Percentiles rank a stretch among this genome's conserved stretches.
Conservation (phyloP, 2,888 invertebrate genomes). For the Pilophorus perplexus region DNA sequence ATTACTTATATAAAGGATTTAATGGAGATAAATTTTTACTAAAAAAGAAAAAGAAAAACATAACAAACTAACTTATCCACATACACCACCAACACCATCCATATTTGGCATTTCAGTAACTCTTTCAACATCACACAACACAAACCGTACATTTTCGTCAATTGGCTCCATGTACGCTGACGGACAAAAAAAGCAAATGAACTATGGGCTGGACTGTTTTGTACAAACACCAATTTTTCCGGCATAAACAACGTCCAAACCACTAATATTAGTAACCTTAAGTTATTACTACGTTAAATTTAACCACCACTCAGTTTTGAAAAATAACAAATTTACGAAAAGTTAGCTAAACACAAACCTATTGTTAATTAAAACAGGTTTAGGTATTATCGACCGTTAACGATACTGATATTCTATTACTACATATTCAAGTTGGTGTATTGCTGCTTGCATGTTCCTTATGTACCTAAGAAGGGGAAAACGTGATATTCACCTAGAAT, state of each 20-base stretch:
- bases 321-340: neutral
- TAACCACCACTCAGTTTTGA: conserved; percentile 8
- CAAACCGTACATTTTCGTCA: too few species aligned
- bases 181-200: too few species aligned
- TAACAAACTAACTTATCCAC: neutral
- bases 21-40: too few species aligned
- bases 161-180: too few species aligned
- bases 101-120: neutral
- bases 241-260: too few species aligned
- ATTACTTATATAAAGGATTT: too few species aligned
- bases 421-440: conserved; percentile 12
- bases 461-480: neutral
- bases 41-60: too few species aligned
- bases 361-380: neutral
- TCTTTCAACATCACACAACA: conserved; percentile 16
- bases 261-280: too few species aligned
- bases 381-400: conserved; percentile 41
- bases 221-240: too few species aligned
- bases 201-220: too few species aligned
- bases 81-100: neutral
- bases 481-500: neutral
- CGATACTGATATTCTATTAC: conserved; percentile 39
- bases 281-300: too few species aligned
- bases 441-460: conserved; percentile 7
- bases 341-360: neutral